Conservation (phyloP, 2,888 invertebrate species). For the Hypolimnas misippus region DNA sequence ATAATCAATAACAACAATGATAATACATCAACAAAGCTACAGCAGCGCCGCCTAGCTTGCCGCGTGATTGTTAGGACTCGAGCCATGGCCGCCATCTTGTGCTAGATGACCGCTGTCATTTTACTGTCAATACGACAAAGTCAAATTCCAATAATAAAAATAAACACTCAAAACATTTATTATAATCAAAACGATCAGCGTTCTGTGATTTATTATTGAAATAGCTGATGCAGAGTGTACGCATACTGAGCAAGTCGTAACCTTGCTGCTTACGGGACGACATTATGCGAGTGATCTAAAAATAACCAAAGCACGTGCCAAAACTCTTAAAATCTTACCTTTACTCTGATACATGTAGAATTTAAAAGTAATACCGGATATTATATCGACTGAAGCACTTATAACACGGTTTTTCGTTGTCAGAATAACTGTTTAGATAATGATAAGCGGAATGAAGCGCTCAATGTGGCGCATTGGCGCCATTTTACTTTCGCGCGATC, state of each 20-base stretch:
- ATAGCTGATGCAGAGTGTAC: background rate
- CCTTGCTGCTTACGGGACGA: conserved; percentile 9
- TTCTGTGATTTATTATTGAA: background rate
- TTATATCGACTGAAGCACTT: background rate
- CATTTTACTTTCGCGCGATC: conserved; percentile 77
- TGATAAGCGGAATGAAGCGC: conserved; percentile 33
- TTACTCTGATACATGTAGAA: conserved; percentile 5
- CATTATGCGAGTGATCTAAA: conserved; percentile 57
- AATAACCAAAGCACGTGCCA: conserved; percentile 76
- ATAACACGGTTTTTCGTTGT: conserved; percentile 10
- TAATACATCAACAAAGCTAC: conserved; percentile 53
- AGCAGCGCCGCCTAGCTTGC: conserved; percentile 62
- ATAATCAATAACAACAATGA: conserved; percentile 21
- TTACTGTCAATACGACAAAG: conserved; percentile 73
- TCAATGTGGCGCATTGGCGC: conserved; percentile 65
- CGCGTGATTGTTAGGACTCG: conserved; percentile 63
- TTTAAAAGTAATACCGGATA: background rate
- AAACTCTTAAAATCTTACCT: conserved; percentile 34
- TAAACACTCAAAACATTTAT: conserved; percentile 31
- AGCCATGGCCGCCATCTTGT: conserved; percentile 67
- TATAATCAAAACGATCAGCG: background rate
- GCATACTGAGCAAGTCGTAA: background rate
- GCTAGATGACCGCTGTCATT: conserved; percentile 69
- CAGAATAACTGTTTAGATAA: conserved; percentile 29
- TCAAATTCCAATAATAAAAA: conserved; percentile 40